Evolutionary conservation across 2,797 vertebrate genomes (phyloP).

Genomic region (Coluber constrictor): DNA sequence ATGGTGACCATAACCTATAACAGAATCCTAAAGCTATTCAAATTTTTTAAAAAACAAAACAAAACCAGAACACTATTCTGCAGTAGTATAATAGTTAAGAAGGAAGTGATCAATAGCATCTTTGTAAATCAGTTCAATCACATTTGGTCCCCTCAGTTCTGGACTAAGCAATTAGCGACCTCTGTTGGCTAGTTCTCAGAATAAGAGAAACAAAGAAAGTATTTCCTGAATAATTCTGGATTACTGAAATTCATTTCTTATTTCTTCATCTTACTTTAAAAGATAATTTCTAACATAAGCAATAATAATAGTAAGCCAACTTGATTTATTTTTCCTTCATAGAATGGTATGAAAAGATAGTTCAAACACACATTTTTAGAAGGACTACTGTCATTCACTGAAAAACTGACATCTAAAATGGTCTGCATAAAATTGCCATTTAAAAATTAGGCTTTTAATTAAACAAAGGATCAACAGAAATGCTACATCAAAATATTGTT

Average conservation of each 20-base stretch:
- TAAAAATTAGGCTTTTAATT: conserved; percentile 14
- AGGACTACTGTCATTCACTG: not conserved
- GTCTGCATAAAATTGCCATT: not conserved
- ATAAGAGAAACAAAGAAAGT: conserved; percentile 30
- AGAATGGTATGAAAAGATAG: not conserved
- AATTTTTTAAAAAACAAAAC: not conserved
- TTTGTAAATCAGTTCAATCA: not conserved
- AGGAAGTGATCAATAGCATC: not conserved
- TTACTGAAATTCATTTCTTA: not conserved
- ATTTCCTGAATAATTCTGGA: rapidly evolving
- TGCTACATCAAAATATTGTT: not conserved
- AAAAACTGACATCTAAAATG: not conserved
- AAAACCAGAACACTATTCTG: conserved; percentile 2
- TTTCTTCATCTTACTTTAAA: conserved; percentile 6
- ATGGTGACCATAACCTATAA: not conserved
- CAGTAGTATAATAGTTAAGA: not conserved
- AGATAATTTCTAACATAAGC: not conserved
- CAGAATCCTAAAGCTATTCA: conserved; percentile 5
- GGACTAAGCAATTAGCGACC: conserved; percentile 63
- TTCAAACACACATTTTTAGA: not conserved
- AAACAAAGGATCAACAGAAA: not conserved
- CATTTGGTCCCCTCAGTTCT: conserved; percentile 17
- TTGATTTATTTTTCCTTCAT: not conserved
- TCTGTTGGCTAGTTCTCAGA: conserved; percentile 62
- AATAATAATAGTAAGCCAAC: not conserved